Base-by-base conservation (phyloP, 2,797 vertebrate species). In the Chaetophractus vellerosus region DNA sequence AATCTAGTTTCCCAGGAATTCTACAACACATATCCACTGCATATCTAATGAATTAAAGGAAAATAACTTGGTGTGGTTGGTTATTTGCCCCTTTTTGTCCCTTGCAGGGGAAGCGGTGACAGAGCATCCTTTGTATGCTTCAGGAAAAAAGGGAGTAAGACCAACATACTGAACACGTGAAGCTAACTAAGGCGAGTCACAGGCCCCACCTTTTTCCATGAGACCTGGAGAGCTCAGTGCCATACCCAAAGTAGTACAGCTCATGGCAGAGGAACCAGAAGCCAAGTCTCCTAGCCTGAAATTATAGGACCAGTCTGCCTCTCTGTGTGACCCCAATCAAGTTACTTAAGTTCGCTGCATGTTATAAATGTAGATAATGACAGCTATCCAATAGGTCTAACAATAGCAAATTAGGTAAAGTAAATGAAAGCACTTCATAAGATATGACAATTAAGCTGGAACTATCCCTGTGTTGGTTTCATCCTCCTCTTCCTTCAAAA, bases 401-500 rank as follows among this genome's bases (percentile, higher is more conserved):
- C 24, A 26, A 26, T 48, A 61, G 84, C n/a, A 76, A 48, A 38
- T 38, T 41, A 74, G 33, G 48, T 16, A 72, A 11, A 4, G n/a
- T n/a, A n/a, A n/a, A n/a, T 64, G 26, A 84, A 88, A 94, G 14
- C 6, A 80, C 48, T 72, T 69, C 41, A 23, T 36, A 28, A 15
- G 24, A 38, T 55, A 78, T 28, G 64, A 92, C 33, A 28, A 71
- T 23, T 69, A 33, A 91, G 52, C 45, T 28, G 52, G 48, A 80
- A 21, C 18, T 38, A 61, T 28, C 50, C n/a, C 41, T 75, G 33
- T 3, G 23, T 71, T 91, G 45, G 24, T 31, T 38, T 69, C 61
- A 48, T 59, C 41, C 21, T 93, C 88, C n/a, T n/a, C n/a, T 91
- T 68, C 81, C 68, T 76, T 75, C 23, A 74, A 59, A 85, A 90